Conservation (phyloP, 2,113 vertebrate species). For the Microtus montanus region DNA sequence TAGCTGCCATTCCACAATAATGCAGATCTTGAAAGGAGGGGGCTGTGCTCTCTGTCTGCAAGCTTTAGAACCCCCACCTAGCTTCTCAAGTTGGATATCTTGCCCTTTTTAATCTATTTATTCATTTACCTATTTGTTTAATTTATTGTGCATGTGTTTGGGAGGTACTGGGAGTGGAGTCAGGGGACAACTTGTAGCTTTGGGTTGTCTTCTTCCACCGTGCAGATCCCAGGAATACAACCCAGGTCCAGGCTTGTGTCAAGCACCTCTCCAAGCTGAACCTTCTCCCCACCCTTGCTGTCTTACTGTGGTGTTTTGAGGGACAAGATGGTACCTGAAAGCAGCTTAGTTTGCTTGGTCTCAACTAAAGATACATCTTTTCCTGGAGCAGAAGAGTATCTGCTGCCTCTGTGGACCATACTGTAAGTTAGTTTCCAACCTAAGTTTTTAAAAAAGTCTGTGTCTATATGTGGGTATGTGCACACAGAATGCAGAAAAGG, state of each 20-base stretch:
- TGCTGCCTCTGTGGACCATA: background rate
- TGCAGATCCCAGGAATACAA: background rate
- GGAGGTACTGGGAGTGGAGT: background rate
- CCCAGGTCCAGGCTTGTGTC: background rate
- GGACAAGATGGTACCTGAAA: slow-evolving; percentile 2
- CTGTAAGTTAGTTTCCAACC: background rate
- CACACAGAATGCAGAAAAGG: background rate
- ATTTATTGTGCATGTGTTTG: background rate
- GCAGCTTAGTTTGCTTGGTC: background rate
- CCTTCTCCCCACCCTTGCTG: background rate
- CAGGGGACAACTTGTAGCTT: background rate
- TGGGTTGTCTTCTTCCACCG: background rate
- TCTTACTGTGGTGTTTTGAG: background rate
- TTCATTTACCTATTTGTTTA: background rate
- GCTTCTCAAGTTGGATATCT: background rate
- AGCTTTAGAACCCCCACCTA: background rate
- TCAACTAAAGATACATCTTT: slow-evolving; percentile 18
- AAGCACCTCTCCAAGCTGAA: background rate
- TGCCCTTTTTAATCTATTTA: background rate
- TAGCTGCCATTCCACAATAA: background rate
- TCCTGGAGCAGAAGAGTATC: background rate
- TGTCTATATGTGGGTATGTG: background rate
- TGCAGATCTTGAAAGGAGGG: background rate
- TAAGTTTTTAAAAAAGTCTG: background rate
- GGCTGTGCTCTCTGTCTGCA: background rate